Evolutionary conservation across 2,888 invertebrate genomes (phyloP).

Genomic region (Drosophila tanythrix): DNA sequence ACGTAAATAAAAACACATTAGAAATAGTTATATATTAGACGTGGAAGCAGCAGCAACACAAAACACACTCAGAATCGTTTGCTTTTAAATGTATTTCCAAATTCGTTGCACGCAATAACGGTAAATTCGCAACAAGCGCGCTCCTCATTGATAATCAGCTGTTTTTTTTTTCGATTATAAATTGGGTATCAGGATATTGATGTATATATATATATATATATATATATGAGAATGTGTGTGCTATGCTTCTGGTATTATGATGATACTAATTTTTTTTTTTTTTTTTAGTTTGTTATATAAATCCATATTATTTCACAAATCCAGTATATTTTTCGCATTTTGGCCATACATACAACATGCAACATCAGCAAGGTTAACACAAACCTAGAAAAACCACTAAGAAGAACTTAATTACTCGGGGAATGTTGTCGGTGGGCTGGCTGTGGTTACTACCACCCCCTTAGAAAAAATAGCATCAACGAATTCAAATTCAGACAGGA

Average conservation of each 20-base stretch:
- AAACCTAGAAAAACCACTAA: too few species aligned
- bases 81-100: slow-evolving; percentile 18
- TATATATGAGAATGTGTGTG: neutral
- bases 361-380: too few species aligned
- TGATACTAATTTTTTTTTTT: neutral
- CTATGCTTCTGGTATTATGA: neutral
- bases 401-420: too few species aligned
- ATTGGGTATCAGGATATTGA: slow-evolving; percentile 13
- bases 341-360: too few species aligned
- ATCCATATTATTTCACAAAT: too few species aligned
- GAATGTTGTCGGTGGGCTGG: too few species aligned
- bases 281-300: too few species aligned
- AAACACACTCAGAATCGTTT: neutral
- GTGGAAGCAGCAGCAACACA: neutral
- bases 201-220: neutral
- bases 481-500: too few species aligned
- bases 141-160: slow-evolving; percentile 12
- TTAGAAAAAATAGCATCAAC: too few species aligned
- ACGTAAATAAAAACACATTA: neutral
- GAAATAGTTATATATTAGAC: slow-evolving; percentile 3
- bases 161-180: slow-evolving; percentile 6
- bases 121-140: neutral
- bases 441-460: too few species aligned
- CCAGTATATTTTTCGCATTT: too few species aligned
- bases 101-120: neutral